A percentile compares a stretch with the other conserved stretches of the same genome.
These are phyloP conservation scores for Sternarchorhynchus goeldii DNA, from an alignment of 2,797 vertebrate species.

Conservation along the genomic window DNA sequence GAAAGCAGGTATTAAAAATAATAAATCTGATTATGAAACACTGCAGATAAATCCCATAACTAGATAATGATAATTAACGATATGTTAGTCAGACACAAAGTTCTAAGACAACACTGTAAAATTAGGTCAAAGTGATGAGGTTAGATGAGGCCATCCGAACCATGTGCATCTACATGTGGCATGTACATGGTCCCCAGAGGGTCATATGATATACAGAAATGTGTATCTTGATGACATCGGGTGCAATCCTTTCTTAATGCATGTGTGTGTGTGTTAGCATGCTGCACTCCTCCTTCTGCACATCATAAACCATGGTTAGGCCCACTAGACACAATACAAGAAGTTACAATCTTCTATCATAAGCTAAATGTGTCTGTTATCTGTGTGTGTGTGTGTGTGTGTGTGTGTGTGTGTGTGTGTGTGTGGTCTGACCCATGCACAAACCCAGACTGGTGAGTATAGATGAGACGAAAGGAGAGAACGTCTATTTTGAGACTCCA, in stretches of 20 bases:
- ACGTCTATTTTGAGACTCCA: slow-evolving; percentile 19
- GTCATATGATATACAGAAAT: slow-evolving; percentile 6
- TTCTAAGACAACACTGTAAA: not conserved
- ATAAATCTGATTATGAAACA: not conserved
- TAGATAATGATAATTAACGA: not conserved
- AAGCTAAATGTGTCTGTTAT: slow-evolving; percentile 26
- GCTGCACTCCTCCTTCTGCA: too few species aligned
- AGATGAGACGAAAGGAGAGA: not conserved
- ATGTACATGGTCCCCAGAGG: not conserved
- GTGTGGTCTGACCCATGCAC: not conserved
- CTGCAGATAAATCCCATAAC: too few species aligned
- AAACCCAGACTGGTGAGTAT: not conserved
- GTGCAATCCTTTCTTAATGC: too few species aligned
- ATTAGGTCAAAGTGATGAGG: not conserved
- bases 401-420: not conserved
- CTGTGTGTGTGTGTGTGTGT: slow-evolving; percentile 19
- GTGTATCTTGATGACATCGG: too few species aligned
- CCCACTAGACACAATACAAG: slow-evolving; percentile 21
- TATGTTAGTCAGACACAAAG: not conserved
- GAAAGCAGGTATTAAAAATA: not conserved
- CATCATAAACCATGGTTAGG: not conserved
- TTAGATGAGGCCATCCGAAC: not conserved
- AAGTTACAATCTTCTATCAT: slow-evolving; percentile 4
- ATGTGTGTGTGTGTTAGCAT: too few species aligned
- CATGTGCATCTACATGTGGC: not conserved